Percentiles rank a stretch among this genome's conserved stretches.
Conservation (phyloP, 2,797 vertebrate genomes). For the Cryptoprocta ferox region DNA sequence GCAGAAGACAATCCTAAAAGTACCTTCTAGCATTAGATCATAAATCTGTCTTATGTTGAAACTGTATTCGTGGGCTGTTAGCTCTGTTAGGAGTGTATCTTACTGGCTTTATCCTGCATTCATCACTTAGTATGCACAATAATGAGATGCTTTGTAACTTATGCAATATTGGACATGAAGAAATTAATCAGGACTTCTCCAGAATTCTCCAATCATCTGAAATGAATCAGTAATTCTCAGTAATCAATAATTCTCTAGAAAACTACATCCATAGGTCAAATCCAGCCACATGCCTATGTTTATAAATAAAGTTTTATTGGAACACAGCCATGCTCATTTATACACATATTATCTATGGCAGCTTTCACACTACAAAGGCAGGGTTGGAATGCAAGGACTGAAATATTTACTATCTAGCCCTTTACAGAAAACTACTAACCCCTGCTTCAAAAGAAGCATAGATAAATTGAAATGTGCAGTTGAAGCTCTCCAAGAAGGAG, state of each 20-base stretch:
- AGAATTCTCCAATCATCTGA: constrained; percentile 3
- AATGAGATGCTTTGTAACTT: not conserved
- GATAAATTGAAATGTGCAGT: not conserved
- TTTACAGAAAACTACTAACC: not conserved
- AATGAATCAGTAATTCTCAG: not conserved
- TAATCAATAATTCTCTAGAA: not conserved
- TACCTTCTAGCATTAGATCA: not conserved
- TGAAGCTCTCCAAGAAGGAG: not conserved
- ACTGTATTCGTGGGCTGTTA: not conserved
- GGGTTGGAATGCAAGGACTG: not conserved
- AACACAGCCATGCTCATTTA: not conserved
- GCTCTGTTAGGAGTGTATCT: not conserved
- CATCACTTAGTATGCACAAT: not conserved
- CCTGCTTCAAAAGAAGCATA: not conserved
- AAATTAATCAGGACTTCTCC: not conserved
- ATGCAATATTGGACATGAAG: not conserved
- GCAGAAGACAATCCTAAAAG: constrained; percentile 51
- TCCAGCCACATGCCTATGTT: not conserved
- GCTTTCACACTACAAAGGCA: not conserved
- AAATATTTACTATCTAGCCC: not conserved
- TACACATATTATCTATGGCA: not conserved
- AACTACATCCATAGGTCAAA: not conserved
- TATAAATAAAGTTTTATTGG: constrained; percentile 47
- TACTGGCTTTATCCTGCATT: not conserved
- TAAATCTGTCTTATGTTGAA: constrained; percentile 20